Evolutionary conservation across 2,113 vertebrate species (phyloP).

Genomic region (Seriola quinqueradiata): DNA sequence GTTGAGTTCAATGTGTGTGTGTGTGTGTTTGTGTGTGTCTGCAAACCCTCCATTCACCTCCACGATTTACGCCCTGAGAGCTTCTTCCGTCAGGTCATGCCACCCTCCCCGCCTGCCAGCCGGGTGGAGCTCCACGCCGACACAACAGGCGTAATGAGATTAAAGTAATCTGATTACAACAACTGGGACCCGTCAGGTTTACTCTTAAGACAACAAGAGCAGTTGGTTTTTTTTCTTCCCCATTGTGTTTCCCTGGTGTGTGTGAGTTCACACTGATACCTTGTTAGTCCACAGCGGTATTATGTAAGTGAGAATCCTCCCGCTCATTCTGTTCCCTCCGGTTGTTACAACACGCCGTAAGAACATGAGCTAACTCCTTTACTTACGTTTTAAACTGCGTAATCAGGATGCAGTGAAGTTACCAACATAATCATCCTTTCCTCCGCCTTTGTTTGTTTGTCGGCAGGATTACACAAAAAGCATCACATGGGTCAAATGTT

Average conservation of each 20-base stretch:
- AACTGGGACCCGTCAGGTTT: slow-evolving; percentile 31
- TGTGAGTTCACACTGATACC: slow-evolving; percentile 26
- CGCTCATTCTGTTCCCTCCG: neutral
- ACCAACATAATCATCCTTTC: too few species aligned
- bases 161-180: slow-evolving; percentile 70
- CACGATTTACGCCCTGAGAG: slow-evolving; percentile 28
- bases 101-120: slow-evolving; percentile 2
- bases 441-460: too few species aligned
- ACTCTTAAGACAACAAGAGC: slow-evolving; percentile 7
- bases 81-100: slow-evolving; percentile 21
- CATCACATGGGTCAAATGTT: too few species aligned
- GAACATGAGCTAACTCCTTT: neutral
- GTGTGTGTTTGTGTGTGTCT: neutral
- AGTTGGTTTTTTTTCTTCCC: slow-evolving; percentile 14
- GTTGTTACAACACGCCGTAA: neutral
- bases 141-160: slow-evolving; percentile 46
- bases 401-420: too few species aligned
- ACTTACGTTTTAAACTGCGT: neutral
- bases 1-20: neutral
- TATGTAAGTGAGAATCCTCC: slow-evolving; percentile 1
- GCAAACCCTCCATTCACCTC: slow-evolving; percentile 12
- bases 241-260: neutral
- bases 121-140: slow-evolving; percentile 10
- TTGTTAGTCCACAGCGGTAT: neutral
- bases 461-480: too few species aligned